Evolutionary conservation across 1,140 invertebrate genomes (phyloP), one percentile per base, ranked within the genome.

Genomic region (Ladona fulva): DNA sequence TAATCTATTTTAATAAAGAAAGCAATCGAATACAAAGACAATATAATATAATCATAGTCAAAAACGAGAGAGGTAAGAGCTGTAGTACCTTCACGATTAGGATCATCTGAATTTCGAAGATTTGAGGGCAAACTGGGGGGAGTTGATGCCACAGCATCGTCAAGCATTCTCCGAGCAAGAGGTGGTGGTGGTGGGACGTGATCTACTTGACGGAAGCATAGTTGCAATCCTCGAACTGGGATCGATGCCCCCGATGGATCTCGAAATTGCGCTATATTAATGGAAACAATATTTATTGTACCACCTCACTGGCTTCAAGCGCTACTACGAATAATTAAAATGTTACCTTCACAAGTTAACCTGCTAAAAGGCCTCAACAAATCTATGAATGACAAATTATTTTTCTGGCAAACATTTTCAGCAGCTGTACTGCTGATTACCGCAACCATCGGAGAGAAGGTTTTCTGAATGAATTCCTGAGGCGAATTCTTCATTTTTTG

Each of bases 351-450:
- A 78, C 88, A 89, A 80, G 88, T 91, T 74, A 95, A 83, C 81
- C 91, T 89, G 82, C 91, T 92, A 86, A 98, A 98, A 5, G 96
- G 96, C 84, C 96, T 95, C 42, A 98, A 86, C 75, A 98, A 84
- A 86, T 98, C 94, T 75, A 93, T 91, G 83, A 98, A 96, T 24
- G 91, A 91, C 74, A 98, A 86, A 87, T 97, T 96, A 85, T 97
- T 98, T 83, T 95, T 96, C 79, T 92, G 90, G 83, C 95, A 96
- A 74, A 93, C 86, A 79, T 90, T 88, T 82, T 97, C 94, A 10
- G 94, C 96, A 83, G 91, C 89, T 42, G 89, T 86, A 82, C 94
- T 96, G 82, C 91, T 92, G 77, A 97, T 86, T 29, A 95, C 92
- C 74, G 94, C 96, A 77, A 98, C 89, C 83, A 94, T 90, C 0